Percentiles rank a stretch among this genome's conserved stretches.
Conservation (phyloP, 2,797 vertebrate genomes). For the Columba guinea region DNA sequence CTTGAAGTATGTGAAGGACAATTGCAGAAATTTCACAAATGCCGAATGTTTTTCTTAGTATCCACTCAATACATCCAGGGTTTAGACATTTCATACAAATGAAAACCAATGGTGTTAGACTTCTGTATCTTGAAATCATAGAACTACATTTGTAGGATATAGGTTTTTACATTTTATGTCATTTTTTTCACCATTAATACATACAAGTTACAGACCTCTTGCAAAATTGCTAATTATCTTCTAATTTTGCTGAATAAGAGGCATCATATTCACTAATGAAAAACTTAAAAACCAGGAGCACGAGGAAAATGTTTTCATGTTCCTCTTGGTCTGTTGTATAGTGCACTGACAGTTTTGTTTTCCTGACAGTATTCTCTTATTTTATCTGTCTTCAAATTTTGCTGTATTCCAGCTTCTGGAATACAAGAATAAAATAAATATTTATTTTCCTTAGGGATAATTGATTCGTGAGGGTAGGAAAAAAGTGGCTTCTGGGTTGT, state of each 20-base stretch:
- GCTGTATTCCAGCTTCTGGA: neutral
- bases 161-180: neutral
- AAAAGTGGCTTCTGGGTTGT: neutral
- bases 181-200: neutral
- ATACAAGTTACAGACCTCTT: neutral
- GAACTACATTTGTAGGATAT: neutral
- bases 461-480: rapidly evolving
- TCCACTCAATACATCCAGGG: neutral
- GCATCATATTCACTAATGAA: neutral
- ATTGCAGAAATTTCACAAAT: neutral
- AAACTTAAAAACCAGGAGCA: neutral
- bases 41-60: neutral
- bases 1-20: neutral
- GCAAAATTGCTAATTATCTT: neutral
- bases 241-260: neutral
- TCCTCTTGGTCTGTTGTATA: neutral
- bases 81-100: neutral
- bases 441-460: neutral
- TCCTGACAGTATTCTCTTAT: neutral
- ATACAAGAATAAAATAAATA: neutral
- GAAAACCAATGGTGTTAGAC: neutral
- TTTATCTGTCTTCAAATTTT: neutral
- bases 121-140: neutral
- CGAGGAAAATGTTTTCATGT: neutral
- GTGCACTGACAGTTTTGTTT: neutral